phyloP scores from a whole-genome alignment of 2,888 invertebrate genomes.

The Toxonevra muliebris region DNA sequence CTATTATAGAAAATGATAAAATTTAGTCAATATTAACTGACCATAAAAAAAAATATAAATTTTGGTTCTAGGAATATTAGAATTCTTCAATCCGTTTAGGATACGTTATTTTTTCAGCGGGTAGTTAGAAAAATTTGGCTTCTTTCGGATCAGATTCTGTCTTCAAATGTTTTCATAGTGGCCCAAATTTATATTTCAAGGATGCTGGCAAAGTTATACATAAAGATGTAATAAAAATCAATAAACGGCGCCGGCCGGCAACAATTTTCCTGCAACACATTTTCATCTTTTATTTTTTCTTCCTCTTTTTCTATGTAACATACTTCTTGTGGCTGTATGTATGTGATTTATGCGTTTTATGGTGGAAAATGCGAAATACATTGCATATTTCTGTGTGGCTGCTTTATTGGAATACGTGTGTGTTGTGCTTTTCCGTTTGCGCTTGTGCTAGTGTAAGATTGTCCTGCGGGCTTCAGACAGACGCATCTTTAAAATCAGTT shows the following conservation, averaged over 20 bases:
- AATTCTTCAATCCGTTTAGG: too few relatives aligned
- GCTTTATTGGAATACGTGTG: background rate
- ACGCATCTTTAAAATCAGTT: conserved; percentile 21
- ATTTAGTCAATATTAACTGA: too few relatives aligned
- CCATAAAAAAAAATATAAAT: too few relatives aligned
- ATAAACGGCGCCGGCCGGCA: conserved; percentile 24
- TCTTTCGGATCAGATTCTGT: background rate
- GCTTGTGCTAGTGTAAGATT: conserved; percentile 38
- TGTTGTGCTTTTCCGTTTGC: conserved; percentile 3
- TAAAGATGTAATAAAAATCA: conserved; percentile 25
- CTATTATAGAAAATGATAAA: too few relatives aligned
- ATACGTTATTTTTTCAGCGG: too few relatives aligned
- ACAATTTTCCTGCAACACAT: conserved; percentile 14
- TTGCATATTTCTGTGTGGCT: background rate
- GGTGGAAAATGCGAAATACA: background rate
- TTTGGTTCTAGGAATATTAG: too few relatives aligned
- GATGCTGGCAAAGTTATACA: too few relatives aligned
- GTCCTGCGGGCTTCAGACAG: conserved; percentile 38
- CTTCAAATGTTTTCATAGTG: too few relatives aligned
- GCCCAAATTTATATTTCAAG: too few relatives aligned
- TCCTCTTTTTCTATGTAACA: conserved; percentile 11
- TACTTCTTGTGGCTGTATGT: conserved; percentile 16
- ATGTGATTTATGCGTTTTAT: conserved; percentile 7
- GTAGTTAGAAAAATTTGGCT: conserved; percentile 24
- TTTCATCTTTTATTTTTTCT: conserved; percentile 16